Evolutionary conservation across 1,140 invertebrate species (phyloP).

Genomic region (Brachionus manjavacas): DNA sequence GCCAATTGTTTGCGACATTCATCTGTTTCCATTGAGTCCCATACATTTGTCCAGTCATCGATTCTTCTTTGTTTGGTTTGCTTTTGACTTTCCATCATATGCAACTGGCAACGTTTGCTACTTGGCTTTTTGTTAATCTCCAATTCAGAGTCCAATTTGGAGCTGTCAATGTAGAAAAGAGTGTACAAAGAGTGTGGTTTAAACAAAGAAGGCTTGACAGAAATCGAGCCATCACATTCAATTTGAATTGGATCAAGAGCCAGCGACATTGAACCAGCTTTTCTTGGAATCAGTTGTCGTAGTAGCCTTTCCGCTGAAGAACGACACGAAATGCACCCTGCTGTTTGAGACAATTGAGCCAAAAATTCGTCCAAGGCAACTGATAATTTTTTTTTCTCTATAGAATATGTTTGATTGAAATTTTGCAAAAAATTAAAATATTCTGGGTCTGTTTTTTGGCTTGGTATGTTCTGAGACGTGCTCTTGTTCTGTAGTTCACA

Average conservation of each 20-base stretch:
- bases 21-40: constrained; percentile 74
- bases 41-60: constrained; percentile 61
- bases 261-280: background rate
- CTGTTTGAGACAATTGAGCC: background rate
- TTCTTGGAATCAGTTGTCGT: background rate
- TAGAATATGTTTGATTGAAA: background rate
- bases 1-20: constrained; percentile 78
- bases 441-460: background rate
- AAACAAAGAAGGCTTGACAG: background rate
- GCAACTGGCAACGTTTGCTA: constrained; percentile 44
- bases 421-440: constrained; percentile 1
- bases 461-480: background rate
- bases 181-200: constrained; percentile 50
- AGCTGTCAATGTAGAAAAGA: constrained; percentile 67
- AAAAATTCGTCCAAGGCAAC: background rate
- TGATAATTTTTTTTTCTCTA: background rate
- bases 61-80: constrained; percentile 40
- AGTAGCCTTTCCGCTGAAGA: background rate
- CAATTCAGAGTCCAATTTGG: constrained; percentile 40
- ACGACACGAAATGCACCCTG: background rate
- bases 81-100: constrained; percentile 45
- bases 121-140: constrained; percentile 44
- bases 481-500: background rate
- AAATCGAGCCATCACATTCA: background rate
- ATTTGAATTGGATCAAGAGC: constrained; percentile 26